Conservation (phyloP, 2,113 vertebrate genomes). For the Lophotis ruficrista region DNA sequence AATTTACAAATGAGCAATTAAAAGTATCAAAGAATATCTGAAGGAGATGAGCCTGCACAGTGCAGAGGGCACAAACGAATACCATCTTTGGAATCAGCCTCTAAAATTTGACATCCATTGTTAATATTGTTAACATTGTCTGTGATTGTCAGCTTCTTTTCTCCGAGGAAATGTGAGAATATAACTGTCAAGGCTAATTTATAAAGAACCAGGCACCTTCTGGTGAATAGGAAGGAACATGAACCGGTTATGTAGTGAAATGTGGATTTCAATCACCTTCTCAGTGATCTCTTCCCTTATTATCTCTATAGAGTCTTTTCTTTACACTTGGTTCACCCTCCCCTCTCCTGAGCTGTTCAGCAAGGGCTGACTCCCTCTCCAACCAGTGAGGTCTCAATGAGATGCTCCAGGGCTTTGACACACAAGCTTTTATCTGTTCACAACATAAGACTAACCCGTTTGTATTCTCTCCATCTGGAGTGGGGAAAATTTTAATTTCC, state of each 20-base stretch:
- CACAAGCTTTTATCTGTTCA: neutral
- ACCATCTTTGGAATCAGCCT: neutral
- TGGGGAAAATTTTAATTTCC: neutral
- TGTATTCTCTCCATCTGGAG: neutral
- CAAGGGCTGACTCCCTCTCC: neutral
- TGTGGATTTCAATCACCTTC: neutral
- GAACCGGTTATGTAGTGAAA: neutral
- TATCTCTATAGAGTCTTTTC: neutral
- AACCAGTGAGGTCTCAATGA: fast-evolving
- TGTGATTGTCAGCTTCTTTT: constrained; percentile 6
- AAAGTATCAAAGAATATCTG: neutral
- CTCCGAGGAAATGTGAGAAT: neutral
- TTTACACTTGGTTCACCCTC: neutral
- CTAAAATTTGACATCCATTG: neutral
- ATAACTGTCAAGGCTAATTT: neutral
- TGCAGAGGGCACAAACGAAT: neutral
- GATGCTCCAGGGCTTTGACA: neutral
- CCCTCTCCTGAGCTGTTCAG: neutral
- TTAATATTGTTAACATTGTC: neutral
- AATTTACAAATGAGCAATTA: neutral
- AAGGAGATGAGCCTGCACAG: neutral
- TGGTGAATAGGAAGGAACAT: neutral
- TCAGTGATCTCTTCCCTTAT: neutral
- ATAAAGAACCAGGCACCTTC: neutral
- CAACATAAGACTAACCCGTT: neutral